These are phyloP conservation scores for Lepidothrix coronata DNA, from an alignment of 2,113 vertebrate species.

Conservation along the genomic window DNA sequence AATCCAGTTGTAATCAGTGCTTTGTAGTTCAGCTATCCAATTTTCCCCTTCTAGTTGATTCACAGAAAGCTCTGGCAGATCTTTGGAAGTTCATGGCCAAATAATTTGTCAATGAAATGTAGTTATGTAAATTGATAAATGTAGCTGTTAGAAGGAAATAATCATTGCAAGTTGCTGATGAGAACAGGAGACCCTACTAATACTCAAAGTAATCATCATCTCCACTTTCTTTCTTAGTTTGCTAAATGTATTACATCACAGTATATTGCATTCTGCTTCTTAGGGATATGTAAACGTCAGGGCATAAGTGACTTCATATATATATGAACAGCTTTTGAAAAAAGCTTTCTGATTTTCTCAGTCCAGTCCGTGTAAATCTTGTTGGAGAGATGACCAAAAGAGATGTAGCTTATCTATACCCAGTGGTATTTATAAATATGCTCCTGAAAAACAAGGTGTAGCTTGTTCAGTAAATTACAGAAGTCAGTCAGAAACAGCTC, in stretches of 20 bases:
- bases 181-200: neutral
- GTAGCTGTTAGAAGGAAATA: constrained; percentile 8
- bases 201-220: neutral
- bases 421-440: neutral
- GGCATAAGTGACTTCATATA: neutral
- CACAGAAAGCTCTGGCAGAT: neutral
- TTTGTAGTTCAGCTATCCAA: constrained; percentile 13
- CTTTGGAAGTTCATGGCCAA: neutral
- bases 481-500: neutral
- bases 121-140: constrained; percentile 39
- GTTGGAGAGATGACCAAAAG: neutral
- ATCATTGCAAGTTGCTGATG: constrained; percentile 1
- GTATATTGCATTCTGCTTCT: neutral
- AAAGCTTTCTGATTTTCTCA: neutral
- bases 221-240: neutral
- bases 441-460: neutral
- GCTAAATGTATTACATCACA: neutral
- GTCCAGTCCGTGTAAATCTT: neutral
- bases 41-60: constrained; percentile 33
- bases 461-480: neutral
- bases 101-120: constrained; percentile 31
- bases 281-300: neutral
- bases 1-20: constrained; percentile 3
- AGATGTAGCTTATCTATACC: rapidly evolving
- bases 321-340: neutral